Evolutionary conservation across 2,797 vertebrate genomes (phyloP), one percentile per base, ranked within the genome.

Genomic region (Intellagama lesueurii): DNA sequence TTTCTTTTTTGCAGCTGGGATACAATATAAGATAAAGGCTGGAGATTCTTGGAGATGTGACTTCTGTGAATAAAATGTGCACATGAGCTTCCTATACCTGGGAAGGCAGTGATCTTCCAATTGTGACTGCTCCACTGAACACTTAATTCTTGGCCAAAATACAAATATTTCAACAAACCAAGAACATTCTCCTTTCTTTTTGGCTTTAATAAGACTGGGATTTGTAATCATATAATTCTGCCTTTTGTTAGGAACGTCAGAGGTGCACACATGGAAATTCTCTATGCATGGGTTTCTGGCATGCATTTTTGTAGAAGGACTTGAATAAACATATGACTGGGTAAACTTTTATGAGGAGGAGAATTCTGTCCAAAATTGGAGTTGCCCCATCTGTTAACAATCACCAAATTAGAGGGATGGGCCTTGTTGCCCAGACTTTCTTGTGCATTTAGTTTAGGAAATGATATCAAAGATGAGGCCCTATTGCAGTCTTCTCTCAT

Each of bases 101-200:
- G 84, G 40, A 86, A 66, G 40, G 35, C 35, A 14, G 52, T n/a
- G 35, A 66, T 28, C 35, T 47, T 16, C 52, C 17, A 77, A 7
- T 68, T 66, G 44, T 86, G 73, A 68, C 9, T 49, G 30, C 16
- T n/a, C 35, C 64, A 82, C 32, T 40, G 22, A 82, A 7, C 14
- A 56, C 12, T 11, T 56, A 80, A 2, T 30, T 4, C 66, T 49
- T 78, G 17, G 40, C 22, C 56, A 49, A 1, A 11, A 40, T 79
- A 78, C 40, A 86, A 49, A 44, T 78, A 86, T 86, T 86, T 86
- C 60, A 68, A 28, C 30, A 79, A 79, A 26, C 17, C 30, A 86
- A 28, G 35, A 68, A 44, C 81, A 82, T 82, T 26, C 56, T 35
- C 16, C 47, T 22, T 79, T 64, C 47, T 64, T 78, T 26, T 44